Percentiles rank a stretch among this genome's conserved stretches.
phyloP scores from a whole-genome alignment of 1,140 invertebrate species.

The Aricia agestis region DNA sequence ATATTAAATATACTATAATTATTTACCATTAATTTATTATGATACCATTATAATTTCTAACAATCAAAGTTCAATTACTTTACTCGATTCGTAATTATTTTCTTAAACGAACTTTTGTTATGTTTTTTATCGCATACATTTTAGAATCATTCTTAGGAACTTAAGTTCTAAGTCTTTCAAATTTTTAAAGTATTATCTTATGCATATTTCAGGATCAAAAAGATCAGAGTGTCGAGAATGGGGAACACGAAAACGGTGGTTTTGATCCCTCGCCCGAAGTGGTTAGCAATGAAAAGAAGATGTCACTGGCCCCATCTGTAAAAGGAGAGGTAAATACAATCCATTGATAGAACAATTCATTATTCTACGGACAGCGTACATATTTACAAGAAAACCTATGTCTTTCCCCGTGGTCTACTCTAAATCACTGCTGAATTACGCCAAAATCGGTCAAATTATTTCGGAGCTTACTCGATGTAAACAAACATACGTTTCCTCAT shows the following conservation, averaged over 20 bases:
- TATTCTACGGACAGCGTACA: no score
- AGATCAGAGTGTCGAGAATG: slow-evolving; percentile 30
- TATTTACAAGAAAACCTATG: no score
- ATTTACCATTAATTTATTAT: neutral
- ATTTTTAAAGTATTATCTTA: neutral
- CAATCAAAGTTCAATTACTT: neutral
- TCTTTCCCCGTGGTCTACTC: no score
- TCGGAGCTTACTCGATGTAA: no score
- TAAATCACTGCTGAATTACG: no score
- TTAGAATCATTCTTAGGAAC: neutral
- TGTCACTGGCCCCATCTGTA: neutral
- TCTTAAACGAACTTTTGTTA: no score
- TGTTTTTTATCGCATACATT: no score
- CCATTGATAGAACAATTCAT: no score
- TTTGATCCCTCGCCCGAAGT: slow-evolving; percentile 37
- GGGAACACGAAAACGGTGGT: slow-evolving; percentile 29
- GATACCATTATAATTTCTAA: neutral
- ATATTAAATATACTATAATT: slow-evolving; percentile 1
- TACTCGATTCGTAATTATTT: neutral
- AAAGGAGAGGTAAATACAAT: neutral
- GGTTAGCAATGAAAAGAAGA: slow-evolving; percentile 14
- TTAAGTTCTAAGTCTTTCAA: neutral
- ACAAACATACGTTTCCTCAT: no score
- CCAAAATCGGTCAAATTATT: no score
- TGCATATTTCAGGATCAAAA: slow-evolving; percentile 27